Base-by-base conservation (phyloP, 2,113 vertebrate genomes). In the Myrmecophaga tridactyla region DNA sequence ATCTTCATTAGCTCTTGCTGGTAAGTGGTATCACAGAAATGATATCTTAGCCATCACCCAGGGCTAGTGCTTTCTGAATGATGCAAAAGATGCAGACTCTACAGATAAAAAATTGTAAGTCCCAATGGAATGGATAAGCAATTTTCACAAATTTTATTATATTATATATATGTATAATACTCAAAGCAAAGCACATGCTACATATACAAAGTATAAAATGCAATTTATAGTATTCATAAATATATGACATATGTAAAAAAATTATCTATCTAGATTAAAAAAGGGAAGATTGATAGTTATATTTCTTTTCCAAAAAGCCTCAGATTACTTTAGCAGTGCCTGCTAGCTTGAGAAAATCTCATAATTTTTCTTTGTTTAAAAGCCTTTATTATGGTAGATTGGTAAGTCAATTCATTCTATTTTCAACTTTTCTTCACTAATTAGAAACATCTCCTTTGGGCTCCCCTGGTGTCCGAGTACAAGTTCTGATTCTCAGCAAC, bases 401-500 rank as follows among this genome's bases (percentile, higher is more conserved):
- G 72, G 62, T 89, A 53, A 95, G 29, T 12, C 27, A 89, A 18
- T 18, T 48, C 21, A 23, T 78, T 78, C 21, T 1, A 3, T 27
- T 96, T 93, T 92, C 70, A 81, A 58, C 89, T 56, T 97, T 89
- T 62, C 88, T 84, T 73, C 53, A 29, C 86, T 89, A 80, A 93
- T 96, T 89, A 91, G 58, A 81, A 91, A 87, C 72, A 2, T 18
- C 27, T 76, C 60, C 21, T 7, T 10, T 1, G 23, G 78, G 4
- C 8, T 36, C 5, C 25, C 15, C 15, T 65, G 60, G 76, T 60
- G 46, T n/a, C 7, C 72, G 12, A 80, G 34, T 7, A 20, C 18
- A 39, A 17, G 43, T 78, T 15, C 3, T 48, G 13, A 34, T 83
- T 31, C 34, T 60, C 34, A 39, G 36, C 3, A 1, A 95, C 89